phyloP scores from a whole-genome alignment of 1,140 invertebrate genomes.

The Drosophila nikananu region DNA sequence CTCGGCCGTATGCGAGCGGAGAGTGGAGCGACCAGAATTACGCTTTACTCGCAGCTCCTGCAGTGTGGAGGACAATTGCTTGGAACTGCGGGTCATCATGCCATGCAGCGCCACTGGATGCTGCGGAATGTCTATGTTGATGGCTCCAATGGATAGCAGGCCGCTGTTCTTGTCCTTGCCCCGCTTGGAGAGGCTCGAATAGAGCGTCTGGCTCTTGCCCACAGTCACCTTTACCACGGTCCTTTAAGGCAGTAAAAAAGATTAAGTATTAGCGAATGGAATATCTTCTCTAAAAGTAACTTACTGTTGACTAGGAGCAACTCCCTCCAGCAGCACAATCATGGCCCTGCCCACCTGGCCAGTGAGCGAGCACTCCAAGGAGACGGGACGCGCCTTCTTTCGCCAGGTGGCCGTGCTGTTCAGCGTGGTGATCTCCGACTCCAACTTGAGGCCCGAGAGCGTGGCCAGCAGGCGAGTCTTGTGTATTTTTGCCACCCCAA shows the following conservation, averaged over 20 bases:
- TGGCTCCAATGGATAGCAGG: conserved; percentile 93
- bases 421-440: conserved; percentile 83
- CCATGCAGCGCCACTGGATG: conserved; percentile 98
- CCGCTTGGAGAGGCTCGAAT: conserved; percentile 92
- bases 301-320: conserved; percentile 94
- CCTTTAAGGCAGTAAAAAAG: conserved; percentile 84
- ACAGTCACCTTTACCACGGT: conserved; percentile 97
- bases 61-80: conserved; percentile 96
- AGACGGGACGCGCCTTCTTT: conserved; percentile 81
- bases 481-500: conserved; percentile 95
- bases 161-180: conserved; percentile 95
- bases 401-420: conserved; percentile 84
- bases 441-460: conserved; percentile 94
- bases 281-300: conserved; percentile 3
- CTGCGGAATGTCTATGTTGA: conserved; percentile 97
- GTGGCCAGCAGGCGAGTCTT: conserved; percentile 95
- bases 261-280: neutral
- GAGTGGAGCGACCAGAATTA: conserved; percentile 89
- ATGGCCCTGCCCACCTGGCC: conserved; percentile 96
- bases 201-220: conserved; percentile 95
- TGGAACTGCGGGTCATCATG: conserved; percentile 98
- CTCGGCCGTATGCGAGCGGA: conserved; percentile 87
- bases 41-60: conserved; percentile 93
- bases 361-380: conserved; percentile 94
- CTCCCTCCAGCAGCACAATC: conserved; percentile 96